A percentile compares a stretch with the other conserved stretches of the same genome.
Evolutionary conservation across 2,888 invertebrate genomes (phyloP).

Genomic region (Romanomermis culicivorax): DNA sequence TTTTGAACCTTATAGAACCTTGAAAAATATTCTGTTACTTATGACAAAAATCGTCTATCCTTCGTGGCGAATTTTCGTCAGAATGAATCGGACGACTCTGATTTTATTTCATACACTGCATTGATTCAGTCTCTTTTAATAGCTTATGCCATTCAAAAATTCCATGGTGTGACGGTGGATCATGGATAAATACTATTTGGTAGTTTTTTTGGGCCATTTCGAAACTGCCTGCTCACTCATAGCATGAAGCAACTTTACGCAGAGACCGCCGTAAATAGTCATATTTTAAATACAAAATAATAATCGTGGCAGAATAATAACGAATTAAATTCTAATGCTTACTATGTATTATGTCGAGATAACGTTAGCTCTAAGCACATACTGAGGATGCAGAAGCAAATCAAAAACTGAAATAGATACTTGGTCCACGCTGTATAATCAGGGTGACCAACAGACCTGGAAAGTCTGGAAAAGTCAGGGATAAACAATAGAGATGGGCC

Average conservation of each 20-base stretch:
- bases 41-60: too few relatives aligned
- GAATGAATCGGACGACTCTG: background rate
- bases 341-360: background rate
- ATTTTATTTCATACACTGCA: background rate
- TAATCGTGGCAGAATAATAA: background rate
- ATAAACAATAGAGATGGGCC: too few relatives aligned
- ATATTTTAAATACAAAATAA: too few relatives aligned
- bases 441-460: too few relatives aligned
- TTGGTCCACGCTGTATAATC: background rate
- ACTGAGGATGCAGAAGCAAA: background rate
- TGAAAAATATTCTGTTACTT: background rate
- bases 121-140: background rate
- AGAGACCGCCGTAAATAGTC: too few relatives aligned
- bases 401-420: background rate
- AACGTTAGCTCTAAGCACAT: background rate
- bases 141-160: background rate
- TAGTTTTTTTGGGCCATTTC: background rate
- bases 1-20: background rate
- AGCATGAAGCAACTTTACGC: background rate
- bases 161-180: background rate
- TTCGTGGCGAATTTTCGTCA: background rate
- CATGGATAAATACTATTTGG: background rate
- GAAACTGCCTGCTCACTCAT: background rate
- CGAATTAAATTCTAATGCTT: background rate
- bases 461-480: too few relatives aligned